Conservation (phyloP, 2,888 invertebrate genomes). For the Andrena dorsata region DNA sequence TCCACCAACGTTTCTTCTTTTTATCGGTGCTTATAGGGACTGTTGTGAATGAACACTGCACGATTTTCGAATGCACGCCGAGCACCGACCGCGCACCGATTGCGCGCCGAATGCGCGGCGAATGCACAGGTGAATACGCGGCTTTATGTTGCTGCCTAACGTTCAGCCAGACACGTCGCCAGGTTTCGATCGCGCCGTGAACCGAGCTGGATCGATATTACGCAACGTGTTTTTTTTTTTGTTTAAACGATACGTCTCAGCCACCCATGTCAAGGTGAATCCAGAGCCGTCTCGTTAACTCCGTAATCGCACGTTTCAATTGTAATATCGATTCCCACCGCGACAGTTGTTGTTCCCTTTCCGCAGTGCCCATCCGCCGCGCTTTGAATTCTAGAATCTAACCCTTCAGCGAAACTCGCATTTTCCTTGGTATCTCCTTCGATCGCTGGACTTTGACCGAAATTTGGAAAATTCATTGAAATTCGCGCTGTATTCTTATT, state of each 20-base stretch:
- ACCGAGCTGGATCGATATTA: background rate
- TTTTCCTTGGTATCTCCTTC: too few species aligned
- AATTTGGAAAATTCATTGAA: too few species aligned
- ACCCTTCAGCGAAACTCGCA: too few species aligned
- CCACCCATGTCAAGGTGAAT: slow-evolving; percentile 22
- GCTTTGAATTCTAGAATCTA: background rate
- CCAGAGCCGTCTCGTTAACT: background rate
- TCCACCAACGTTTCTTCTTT: too few species aligned
- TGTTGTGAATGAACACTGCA: too few species aligned
- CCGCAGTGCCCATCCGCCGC: background rate
- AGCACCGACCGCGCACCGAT: too few species aligned
- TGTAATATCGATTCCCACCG: slow-evolving; percentile 11
- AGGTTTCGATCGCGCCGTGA: background rate
- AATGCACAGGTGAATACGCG: too few species aligned
- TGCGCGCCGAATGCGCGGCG: too few species aligned
- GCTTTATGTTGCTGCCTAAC: slow-evolving; percentile 9
- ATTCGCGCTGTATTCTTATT: too few species aligned
- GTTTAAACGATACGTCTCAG: slow-evolving; percentile 7
- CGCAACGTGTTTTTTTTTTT: slow-evolving; percentile 28
- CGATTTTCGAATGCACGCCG: too few species aligned
- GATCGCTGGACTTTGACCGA: too few species aligned
- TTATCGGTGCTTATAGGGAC: too few species aligned
- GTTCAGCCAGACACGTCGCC: background rate
- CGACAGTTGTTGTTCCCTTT: background rate
- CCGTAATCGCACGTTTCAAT: background rate